phyloP scores from a whole-genome alignment of 1,140 invertebrate genomes.

The Micrasema minimum region DNA sequence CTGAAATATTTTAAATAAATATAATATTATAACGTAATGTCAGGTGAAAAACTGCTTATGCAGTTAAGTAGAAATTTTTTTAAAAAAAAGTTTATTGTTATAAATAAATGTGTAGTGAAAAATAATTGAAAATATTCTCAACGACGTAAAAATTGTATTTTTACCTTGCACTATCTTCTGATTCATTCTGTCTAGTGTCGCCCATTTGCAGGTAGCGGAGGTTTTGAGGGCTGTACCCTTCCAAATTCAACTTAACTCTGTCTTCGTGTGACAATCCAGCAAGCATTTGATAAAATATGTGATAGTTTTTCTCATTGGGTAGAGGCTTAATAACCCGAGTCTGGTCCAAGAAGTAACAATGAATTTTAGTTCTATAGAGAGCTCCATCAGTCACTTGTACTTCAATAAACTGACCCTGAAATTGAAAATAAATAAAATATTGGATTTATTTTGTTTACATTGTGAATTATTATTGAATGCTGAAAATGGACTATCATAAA shows the following conservation, averaged over 20 bases:
- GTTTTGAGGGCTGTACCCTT: slow-evolving; percentile 84
- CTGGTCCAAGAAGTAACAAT: slow-evolving; percentile 95
- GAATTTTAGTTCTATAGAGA: slow-evolving; percentile 94
- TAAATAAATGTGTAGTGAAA: too few relatives aligned
- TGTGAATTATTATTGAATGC: too few relatives aligned
- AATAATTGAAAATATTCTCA: background rate
- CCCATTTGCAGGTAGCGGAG: slow-evolving; percentile 83
- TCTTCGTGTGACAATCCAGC: slow-evolving; percentile 90
- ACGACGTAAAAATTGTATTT: background rate
- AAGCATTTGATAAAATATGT: slow-evolving; percentile 97
- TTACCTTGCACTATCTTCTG: slow-evolving; percentile 74
- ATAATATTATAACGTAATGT: too few relatives aligned
- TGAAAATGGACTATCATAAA: too few relatives aligned
- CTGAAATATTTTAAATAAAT: slow-evolving; percentile 58
- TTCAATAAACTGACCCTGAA: slow-evolving; percentile 93
- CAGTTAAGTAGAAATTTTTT: too few relatives aligned
- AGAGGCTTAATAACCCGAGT: slow-evolving; percentile 88
- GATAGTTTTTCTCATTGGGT: slow-evolving; percentile 92
- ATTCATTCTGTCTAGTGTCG: slow-evolving; percentile 79
- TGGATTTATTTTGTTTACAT: too few relatives aligned
- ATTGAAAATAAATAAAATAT: slow-evolving; percentile 22
- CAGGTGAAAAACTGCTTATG: too few relatives aligned
- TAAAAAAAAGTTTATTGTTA: too few relatives aligned
- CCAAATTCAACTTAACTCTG: slow-evolving; percentile 84
- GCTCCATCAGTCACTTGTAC: slow-evolving; percentile 96